Base-by-base conservation (phyloP, 2,113 vertebrate genomes). In the Haemorhous mexicanus region DNA sequence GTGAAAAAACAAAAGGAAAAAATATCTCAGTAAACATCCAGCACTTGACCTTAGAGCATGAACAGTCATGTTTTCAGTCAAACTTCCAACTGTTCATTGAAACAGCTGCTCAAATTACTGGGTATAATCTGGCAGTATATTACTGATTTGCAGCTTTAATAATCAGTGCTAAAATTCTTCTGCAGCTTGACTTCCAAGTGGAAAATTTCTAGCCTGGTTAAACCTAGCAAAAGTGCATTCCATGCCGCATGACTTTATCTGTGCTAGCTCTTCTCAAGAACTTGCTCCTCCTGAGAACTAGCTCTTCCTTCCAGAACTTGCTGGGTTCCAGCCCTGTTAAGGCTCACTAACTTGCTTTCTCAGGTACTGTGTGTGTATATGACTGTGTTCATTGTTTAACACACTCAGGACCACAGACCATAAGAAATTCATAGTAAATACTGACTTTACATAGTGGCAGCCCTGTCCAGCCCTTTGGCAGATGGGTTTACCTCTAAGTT, bases 341-440 rank as follows among this genome's bases (percentile, higher is more conserved):
- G 32, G 18, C 27, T 58, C 43, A 44, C 53, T 70, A 33, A 62
- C 32, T 62, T 58, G 30, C 17, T 70, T 67, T 67, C 58, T 49
- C 8, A 13, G 35, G 14, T 44, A 32, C 13, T 56, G 4, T 30
- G 1, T 49, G 30, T 24, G 21, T 56, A 7, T 58, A 47, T 22
- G 26, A n/a, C 23, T 0, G 0, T 21, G 22, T 16, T 24, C 49
- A 55, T 28, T 11, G 4, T 76, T 62, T 39, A 55, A 58, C 18
- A 28, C 3, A 4, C 20, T 32, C n/a, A 24, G 33, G 35, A 46
- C 44, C 1, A 1, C 44, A 73, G 32, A 41, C 17, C 4, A 3
- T 18, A 68, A 24, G 30, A 85, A 77, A 68, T 59, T 55, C 1
- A 5, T 35, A 22, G 21, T 30, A 63, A 80, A 76, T 9, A 32